Evolutionary conservation across 2,888 invertebrate genomes (phyloP).

Genomic region (Amphipoea lucens): DNA sequence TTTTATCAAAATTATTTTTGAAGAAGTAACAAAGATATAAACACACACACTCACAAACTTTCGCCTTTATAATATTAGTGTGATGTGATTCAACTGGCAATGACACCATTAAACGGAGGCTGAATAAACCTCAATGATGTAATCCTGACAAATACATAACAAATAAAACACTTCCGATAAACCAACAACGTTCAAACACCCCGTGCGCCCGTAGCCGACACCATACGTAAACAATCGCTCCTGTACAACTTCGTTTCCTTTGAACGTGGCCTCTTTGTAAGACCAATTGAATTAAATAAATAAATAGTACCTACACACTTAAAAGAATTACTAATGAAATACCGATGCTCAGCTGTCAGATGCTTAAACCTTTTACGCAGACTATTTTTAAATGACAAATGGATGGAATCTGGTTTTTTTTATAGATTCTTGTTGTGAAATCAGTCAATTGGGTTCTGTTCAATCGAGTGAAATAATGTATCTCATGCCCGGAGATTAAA

Average conservation of each 20-base stretch:
- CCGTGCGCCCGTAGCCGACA: conserved; percentile 33
- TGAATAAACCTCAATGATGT: not conserved
- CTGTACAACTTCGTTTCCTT: conserved; percentile 74
- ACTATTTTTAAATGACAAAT: conserved; percentile 54
- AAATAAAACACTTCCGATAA: not conserved
- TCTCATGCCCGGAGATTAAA: not conserved
- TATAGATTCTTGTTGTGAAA: not conserved
- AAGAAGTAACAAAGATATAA: too few species aligned
- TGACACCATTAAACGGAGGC: not conserved
- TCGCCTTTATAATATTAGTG: too few species aligned
- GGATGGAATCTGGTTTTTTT: not conserved
- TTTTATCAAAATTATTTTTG: too few species aligned
- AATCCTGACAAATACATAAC: not conserved
- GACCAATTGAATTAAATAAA: conserved; percentile 79
- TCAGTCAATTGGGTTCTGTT: not conserved
- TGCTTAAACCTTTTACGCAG: conserved; percentile 24
- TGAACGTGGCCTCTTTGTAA: conserved; percentile 74
- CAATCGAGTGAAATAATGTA: not conserved
- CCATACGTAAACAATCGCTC: conserved; percentile 69
- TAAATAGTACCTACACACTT: conserved; percentile 70
- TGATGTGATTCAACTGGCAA: not conserved
- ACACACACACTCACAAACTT: too few species aligned
- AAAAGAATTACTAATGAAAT: conserved; percentile 70
- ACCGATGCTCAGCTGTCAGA: conserved; percentile 38
- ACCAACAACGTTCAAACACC: not conserved